These are phyloP conservation scores for Oxytorus armatus DNA, from an alignment of 2,888 invertebrate species.

Conservation along the genomic window DNA sequence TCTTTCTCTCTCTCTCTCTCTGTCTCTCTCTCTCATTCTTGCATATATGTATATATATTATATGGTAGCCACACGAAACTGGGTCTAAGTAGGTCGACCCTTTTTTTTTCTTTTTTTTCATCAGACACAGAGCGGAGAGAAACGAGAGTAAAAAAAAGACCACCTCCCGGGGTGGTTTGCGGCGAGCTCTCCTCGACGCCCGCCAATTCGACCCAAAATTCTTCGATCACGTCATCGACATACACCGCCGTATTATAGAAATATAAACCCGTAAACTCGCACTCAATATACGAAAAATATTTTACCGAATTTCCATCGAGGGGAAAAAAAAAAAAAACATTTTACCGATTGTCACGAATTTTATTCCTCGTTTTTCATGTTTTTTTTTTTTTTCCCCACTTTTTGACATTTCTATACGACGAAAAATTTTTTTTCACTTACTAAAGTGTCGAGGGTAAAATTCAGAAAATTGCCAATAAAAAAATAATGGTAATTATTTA, in stretches of 20 bases:
- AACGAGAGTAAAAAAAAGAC: constrained; percentile 31
- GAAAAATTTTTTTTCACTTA: too few relatives aligned
- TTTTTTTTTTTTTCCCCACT: background rate
- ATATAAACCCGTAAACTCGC: constrained; percentile 5
- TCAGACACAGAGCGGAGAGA: constrained; percentile 56
- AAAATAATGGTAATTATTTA: background rate
- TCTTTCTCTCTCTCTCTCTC: constrained; percentile 16
- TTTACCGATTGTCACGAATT: too few relatives aligned
- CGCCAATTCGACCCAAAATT: constrained; percentile 55
- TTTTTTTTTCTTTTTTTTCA: constrained; percentile 68
- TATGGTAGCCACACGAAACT: constrained; percentile 48
- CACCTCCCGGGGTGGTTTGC: constrained; percentile 23
- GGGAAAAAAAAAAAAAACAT: too few relatives aligned
- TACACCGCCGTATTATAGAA: background rate
- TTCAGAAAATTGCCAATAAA: too few relatives aligned
- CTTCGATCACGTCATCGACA: constrained; percentile 12
- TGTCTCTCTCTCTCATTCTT: constrained; percentile 10
- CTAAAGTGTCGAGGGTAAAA: too few relatives aligned
- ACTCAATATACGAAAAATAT: background rate
- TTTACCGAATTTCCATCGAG: too few relatives aligned
- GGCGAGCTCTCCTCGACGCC: constrained; percentile 25
- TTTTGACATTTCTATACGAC: too few relatives aligned
- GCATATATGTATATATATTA: constrained; percentile 1
- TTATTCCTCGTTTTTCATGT: background rate
- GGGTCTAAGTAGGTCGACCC: constrained; percentile 69